phyloP scores from a whole-genome alignment of 2,888 invertebrate species.

The Chalcosyrphus nemorum region DNA sequence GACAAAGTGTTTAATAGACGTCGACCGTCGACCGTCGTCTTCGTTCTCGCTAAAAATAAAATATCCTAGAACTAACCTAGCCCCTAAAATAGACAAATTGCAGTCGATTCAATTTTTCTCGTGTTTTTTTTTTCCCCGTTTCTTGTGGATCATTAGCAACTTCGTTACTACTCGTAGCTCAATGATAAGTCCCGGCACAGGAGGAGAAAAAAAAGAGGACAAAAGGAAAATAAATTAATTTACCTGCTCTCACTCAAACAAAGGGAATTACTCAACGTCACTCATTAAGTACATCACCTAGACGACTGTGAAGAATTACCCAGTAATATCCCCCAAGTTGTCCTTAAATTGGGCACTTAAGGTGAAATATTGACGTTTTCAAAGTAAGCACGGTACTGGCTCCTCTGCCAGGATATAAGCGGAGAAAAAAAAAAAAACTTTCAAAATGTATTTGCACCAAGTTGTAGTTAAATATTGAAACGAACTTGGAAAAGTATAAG shows the following conservation, averaged over 20 bases:
- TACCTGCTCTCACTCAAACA: slow-evolving; percentile 55
- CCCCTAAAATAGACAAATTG: slow-evolving; percentile 58
- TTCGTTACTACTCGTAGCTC: slow-evolving; percentile 32
- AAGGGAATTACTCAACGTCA: slow-evolving; percentile 70
- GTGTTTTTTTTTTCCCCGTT: slow-evolving; percentile 17
- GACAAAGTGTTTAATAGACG: neutral
- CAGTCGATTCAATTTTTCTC: slow-evolving; percentile 61
- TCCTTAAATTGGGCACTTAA: slow-evolving; percentile 71
- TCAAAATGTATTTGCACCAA: neutral
- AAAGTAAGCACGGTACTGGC: neutral
- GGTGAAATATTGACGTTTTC: slow-evolving; percentile 67
- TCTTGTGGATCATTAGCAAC: slow-evolving; percentile 67
- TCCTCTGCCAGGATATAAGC: neutral
- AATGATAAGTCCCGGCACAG: slow-evolving; percentile 44
- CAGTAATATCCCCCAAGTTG: slow-evolving; percentile 66
- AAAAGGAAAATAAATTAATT: slow-evolving; percentile 64
- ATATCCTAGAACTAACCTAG: neutral
- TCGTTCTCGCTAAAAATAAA: neutral
- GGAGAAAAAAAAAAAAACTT: neutral
- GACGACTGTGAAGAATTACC: slow-evolving; percentile 69
- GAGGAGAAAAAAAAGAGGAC: slow-evolving; percentile 9
- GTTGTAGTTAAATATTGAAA: slow-evolving; percentile 47
- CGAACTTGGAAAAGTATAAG: slow-evolving; percentile 30
- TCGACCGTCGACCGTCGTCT: neutral
- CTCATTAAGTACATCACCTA: slow-evolving; percentile 72